Evolutionary conservation across 2,888 invertebrate genomes (phyloP).

Genomic region (Andricus quercusramuli): DNA sequence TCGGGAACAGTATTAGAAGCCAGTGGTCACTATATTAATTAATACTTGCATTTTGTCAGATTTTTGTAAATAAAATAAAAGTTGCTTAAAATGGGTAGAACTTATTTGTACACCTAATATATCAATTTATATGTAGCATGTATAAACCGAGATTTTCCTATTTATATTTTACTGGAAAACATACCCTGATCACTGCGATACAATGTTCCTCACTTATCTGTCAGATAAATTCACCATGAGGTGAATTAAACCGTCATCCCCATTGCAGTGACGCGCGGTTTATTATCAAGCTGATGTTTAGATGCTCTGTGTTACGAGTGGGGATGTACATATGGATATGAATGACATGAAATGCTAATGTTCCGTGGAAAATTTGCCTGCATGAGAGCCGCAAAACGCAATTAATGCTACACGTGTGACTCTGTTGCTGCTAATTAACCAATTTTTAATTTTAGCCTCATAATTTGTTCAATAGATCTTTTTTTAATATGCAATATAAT

Average conservation of each 20-base stretch:
- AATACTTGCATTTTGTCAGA: no score
- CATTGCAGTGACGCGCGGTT: conserved; percentile 54
- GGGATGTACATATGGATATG: background rate
- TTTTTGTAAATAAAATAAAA: no score
- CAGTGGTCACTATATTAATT: no score
- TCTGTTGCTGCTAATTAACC: background rate
- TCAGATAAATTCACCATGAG: conserved; percentile 53
- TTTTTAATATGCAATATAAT: background rate
- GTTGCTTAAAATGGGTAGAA: no score
- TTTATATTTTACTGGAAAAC: conserved; percentile 11
- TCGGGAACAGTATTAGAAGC: no score
- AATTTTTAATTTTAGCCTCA: background rate
- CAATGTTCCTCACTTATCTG: conserved; percentile 44
- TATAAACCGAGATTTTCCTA: background rate
- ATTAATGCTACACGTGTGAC: background rate
- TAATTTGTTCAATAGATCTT: background rate
- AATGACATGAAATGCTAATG: background rate
- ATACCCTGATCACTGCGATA: conserved; percentile 2
- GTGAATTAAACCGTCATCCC: conserved; percentile 52
- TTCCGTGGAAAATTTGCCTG: background rate
- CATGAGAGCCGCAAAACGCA: background rate
- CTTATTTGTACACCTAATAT: no score
- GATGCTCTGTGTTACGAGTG: background rate
- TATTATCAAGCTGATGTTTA: conserved; percentile 49
- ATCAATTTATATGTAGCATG: background rate